Evolutionary conservation across 2,797 vertebrate species (phyloP).

Genomic region (Siniperca obscura): DNA sequence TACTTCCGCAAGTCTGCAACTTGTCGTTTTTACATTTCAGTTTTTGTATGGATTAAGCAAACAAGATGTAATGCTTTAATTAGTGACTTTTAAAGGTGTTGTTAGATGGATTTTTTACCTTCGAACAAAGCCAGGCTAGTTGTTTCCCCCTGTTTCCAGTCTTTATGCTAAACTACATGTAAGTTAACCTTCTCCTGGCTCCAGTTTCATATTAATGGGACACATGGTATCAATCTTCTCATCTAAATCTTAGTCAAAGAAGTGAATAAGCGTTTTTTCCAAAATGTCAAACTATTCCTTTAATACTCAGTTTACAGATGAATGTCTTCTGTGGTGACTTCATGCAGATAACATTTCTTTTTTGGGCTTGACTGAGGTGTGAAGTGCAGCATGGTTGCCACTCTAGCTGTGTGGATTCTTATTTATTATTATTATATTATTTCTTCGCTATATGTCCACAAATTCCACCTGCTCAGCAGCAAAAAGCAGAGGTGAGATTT

Average conservation of each 20-base stretch:
- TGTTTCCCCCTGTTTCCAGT: slow-evolving; percentile 10
- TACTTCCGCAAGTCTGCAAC: no score
- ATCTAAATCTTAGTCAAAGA: background rate
- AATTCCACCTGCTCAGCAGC: slow-evolving; percentile 50
- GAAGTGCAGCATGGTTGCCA: slow-evolving; percentile 46
- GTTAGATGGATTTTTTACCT: background rate
- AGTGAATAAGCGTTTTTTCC: background rate
- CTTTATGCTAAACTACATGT: slow-evolving; percentile 9
- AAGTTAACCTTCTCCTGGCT: slow-evolving; percentile 4
- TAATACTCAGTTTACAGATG: background rate
- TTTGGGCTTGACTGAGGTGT: slow-evolving; percentile 46
- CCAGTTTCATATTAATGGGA: background rate
- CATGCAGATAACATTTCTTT: slow-evolving; percentile 4
- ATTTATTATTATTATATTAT: slow-evolving; percentile 7
- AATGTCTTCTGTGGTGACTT: slow-evolving; percentile 12
- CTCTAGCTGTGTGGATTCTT: slow-evolving; percentile 40
- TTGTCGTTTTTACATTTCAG: background rate
- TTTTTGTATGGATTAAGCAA: background rate
- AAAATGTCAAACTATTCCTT: background rate
- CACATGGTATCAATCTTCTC: slow-evolving; percentile 2
- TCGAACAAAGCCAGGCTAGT: background rate
- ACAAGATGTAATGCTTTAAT: background rate
- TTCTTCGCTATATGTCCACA: slow-evolving; percentile 7
- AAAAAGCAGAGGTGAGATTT: slow-evolving; percentile 40
- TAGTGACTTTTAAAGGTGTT: slow-evolving; percentile 3